Percentiles rank a stretch among this genome's conserved stretches.
These are phyloP conservation scores for Lacerta bilineata DNA, from an alignment of 2,797 vertebrate genomes.

Conservation along the genomic window DNA sequence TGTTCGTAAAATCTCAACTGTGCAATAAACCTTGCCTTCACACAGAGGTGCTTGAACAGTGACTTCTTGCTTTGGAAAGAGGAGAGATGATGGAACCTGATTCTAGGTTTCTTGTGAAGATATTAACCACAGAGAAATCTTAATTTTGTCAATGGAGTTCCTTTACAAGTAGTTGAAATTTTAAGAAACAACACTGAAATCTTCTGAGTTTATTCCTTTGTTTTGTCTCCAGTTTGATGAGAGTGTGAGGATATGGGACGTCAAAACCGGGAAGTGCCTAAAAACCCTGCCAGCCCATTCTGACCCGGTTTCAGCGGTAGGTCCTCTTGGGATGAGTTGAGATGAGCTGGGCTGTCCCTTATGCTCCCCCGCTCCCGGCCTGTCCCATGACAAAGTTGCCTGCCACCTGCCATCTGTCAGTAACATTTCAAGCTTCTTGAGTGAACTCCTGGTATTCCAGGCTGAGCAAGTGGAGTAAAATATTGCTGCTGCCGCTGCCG, in stretches of 20 bases:
- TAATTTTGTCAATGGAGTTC: not conserved
- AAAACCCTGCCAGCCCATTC: constrained; percentile 98
- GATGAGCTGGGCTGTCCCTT: not conserved
- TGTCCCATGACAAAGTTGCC: not conserved
- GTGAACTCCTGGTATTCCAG: too few species aligned
- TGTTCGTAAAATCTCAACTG: not conserved
- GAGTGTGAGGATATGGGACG: constrained; percentile 98
- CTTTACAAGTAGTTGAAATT: not conserved
- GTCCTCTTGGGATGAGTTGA: constrained; percentile 61
- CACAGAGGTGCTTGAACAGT: not conserved
- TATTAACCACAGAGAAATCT: not conserved
- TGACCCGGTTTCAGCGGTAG: constrained; percentile 96
- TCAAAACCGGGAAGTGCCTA: constrained; percentile 98
- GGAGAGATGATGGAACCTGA: not conserved
- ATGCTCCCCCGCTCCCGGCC: too few species aligned
- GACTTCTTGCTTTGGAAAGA: not conserved
- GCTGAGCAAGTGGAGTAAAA: not conserved
- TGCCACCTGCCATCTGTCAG: not conserved
- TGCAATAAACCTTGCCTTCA: not conserved
- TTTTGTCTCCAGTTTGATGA: constrained; percentile 90
- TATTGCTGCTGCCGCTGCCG: not conserved
- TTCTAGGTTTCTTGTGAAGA: not conserved
- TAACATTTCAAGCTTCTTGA: too few species aligned
- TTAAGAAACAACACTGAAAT: too few species aligned
- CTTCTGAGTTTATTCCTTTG: constrained; percentile 38